Conservation (phyloP, 2,888 invertebrate genomes). For the Luffia ferchaultella region DNA sequence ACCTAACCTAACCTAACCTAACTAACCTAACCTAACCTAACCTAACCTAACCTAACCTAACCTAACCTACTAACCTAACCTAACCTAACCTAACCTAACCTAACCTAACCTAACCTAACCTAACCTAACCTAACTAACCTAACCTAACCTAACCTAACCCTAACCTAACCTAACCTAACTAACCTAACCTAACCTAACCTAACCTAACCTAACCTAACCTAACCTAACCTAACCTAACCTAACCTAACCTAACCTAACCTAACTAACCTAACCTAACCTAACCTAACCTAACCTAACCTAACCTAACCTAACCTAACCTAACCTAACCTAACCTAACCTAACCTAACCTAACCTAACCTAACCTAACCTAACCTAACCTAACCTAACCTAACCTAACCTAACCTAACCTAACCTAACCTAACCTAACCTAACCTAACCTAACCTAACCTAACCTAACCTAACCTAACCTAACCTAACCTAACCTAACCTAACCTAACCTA, state of each 20-base stretch:
- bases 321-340: constrained; percentile 14
- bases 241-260: constrained; percentile 14
- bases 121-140: constrained; percentile 11
- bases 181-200: constrained; percentile 11
- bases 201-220: constrained; percentile 11
- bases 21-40: constrained; percentile 8
- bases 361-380: constrained; percentile 13
- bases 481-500: constrained; percentile 15
- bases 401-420: constrained; percentile 18
- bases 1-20: constrained; percentile 8
- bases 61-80: constrained; percentile 9
- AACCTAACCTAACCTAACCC: constrained; percentile 10
- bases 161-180: constrained; percentile 8
- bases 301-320: constrained; percentile 14
- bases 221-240: constrained; percentile 9
- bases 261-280: constrained; percentile 14
- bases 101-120: constrained; percentile 8
- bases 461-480: constrained; percentile 15
- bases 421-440: constrained; percentile 19
- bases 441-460: constrained; percentile 16
- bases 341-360: constrained; percentile 15
- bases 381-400: constrained; percentile 16
- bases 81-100: constrained; percentile 7
- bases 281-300: constrained; percentile 13
- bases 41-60: constrained; percentile 10